A percentile compares a stretch with the other conserved stretches of the same genome.
Evolutionary conservation across 2,797 vertebrate genomes (phyloP).

Genomic region (Pelobates cultripes): DNA sequence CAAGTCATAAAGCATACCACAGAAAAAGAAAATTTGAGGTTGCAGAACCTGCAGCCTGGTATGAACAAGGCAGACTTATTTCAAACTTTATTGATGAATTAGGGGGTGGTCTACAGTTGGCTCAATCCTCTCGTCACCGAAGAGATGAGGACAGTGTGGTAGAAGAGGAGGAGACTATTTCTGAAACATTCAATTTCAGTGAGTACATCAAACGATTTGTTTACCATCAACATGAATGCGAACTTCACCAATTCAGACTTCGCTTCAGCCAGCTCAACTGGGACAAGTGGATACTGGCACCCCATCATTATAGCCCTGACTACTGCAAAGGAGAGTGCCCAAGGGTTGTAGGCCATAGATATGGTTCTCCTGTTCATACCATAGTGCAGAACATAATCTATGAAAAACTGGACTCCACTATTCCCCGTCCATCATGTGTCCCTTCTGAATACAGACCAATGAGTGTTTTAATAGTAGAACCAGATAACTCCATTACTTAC

Average conservation of each 20-base stretch:
- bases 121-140: constrained; percentile 64
- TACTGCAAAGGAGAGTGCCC: constrained; percentile 93
- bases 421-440: constrained; percentile 88
- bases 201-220: constrained; percentile 73
- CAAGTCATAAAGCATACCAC: constrained; percentile 77
- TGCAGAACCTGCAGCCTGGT: not conserved
- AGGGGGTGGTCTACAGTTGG: not conserved
- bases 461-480: constrained; percentile 89
- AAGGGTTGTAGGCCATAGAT: constrained; percentile 80
- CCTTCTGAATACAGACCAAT: constrained; percentile 89
- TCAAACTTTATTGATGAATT: not conserved
- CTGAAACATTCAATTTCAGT: constrained; percentile 65
- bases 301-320: constrained; percentile 89
- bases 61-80: constrained; percentile 6
- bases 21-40: constrained; percentile 54
- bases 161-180: constrained; percentile 58
- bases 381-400: constrained; percentile 93
- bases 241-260: constrained; percentile 87
- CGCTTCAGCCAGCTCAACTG: constrained; percentile 90
- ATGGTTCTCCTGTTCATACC: constrained; percentile 89
- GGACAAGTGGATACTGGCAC: constrained; percentile 93
- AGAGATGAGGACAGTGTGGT: constrained; percentile 65
- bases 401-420: constrained; percentile 84
- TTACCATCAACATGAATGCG: constrained; percentile 83
- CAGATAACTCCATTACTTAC: constrained; percentile 88